Conservation (phyloP, 2,888 invertebrate species). For the Tridacna crocea region DNA sequence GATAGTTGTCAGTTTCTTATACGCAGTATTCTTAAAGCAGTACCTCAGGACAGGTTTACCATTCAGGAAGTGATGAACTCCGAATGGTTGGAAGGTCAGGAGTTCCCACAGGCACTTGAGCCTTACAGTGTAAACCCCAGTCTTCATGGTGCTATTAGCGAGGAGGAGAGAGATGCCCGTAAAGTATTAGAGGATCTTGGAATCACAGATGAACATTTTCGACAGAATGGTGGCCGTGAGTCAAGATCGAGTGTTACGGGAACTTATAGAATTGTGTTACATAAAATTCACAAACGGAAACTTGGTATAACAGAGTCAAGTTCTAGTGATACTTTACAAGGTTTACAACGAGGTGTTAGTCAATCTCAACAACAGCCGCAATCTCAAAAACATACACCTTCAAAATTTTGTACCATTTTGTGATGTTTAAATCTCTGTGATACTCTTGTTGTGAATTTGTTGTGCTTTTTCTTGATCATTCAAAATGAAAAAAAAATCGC, state of each 20-base stretch:
- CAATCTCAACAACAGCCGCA: constrained; percentile 16
- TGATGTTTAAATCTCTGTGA: constrained; percentile 56
- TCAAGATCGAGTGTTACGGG: constrained; percentile 89
- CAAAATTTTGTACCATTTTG: constrained; percentile 67
- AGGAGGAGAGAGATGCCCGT: constrained; percentile 86
- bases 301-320: constrained; percentile 65
- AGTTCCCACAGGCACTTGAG: constrained; percentile 83
- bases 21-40: constrained; percentile 82
- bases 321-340: constrained; percentile 38
- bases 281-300: constrained; percentile 84
- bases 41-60: constrained; percentile 83
- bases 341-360: constrained; percentile 25
- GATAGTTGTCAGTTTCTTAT: constrained; percentile 83
- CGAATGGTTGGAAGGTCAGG: constrained; percentile 87
- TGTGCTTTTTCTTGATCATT: background rate
- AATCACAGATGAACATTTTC: constrained; percentile 87
- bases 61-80: constrained; percentile 84
- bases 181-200: constrained; percentile 87
- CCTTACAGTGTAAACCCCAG: constrained; percentile 82
- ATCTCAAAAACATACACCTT: constrained; percentile 52
- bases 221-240: constrained; percentile 86
- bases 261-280: constrained; percentile 89
- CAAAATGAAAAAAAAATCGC: background rate
- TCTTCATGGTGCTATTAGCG: constrained; percentile 60
- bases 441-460: constrained; percentile 31